Evolutionary conservation across 2,888 invertebrate genomes (phyloP).

Genomic region (Antheraea yamamai): DNA sequence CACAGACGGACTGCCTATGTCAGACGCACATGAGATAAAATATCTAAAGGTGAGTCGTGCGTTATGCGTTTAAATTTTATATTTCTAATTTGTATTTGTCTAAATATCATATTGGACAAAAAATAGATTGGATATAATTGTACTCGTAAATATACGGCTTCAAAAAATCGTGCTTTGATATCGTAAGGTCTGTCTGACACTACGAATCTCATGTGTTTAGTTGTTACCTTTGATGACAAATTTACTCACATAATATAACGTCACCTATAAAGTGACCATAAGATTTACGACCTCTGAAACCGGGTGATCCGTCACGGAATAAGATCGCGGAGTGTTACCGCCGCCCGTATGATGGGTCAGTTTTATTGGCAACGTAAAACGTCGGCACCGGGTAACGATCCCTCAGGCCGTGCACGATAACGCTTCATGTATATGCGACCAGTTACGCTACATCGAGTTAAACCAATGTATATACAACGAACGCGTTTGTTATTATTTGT

Average conservation of each 20-base stretch:
- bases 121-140: no score
- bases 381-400: not conserved
- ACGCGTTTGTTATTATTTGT: no score
- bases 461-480: not conserved
- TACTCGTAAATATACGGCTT: no score
- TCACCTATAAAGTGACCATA: constrained; percentile 1
- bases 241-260: not conserved
- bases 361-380: constrained; percentile 7
- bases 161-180: no score
- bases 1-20: no score
- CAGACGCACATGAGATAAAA: no score
- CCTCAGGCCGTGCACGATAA: not conserved
- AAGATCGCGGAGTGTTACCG: constrained; percentile 36
- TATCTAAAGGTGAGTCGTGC: no score
- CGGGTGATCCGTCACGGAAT: constrained; percentile 40
- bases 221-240: not conserved
- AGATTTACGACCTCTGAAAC: constrained; percentile 39
- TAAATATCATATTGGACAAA: no score
- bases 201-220: no score
- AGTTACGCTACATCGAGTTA: not conserved
- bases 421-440: not conserved
- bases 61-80: no score
- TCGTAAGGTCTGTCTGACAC: no score
- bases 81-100: no score
- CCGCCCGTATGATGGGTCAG: constrained; percentile 16